A percentile compares a stretch with the other conserved stretches of the same genome.
phyloP scores from a whole-genome alignment of 1,140 invertebrate species.

The Stegodyphus dumicola region DNA sequence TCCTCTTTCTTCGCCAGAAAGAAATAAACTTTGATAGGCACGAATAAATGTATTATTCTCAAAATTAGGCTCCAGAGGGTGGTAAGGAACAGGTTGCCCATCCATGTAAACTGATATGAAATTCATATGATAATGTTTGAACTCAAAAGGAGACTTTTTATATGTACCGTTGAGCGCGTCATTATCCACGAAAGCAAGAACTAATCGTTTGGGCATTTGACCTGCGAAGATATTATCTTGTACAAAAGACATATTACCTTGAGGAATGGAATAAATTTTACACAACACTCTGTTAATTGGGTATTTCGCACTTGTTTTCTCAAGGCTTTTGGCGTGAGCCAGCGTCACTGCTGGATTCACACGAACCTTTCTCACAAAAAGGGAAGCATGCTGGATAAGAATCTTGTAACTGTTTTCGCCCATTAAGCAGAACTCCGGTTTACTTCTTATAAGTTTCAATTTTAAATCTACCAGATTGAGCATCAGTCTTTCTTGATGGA shows the following conservation, averaged over 20 bases:
- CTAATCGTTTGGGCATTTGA: background rate
- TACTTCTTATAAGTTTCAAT: constrained; percentile 1
- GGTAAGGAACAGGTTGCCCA: background rate
- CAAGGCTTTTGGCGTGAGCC: background rate
- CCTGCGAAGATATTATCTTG: constrained; percentile 36
- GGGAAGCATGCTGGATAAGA: background rate
- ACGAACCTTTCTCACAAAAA: background rate
- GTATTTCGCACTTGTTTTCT: constrained; percentile 14
- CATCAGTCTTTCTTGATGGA: background rate
- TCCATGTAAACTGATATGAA: constrained; percentile 2
- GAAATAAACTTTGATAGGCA: constrained; percentile 5
- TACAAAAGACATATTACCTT: background rate
- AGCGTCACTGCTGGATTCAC: background rate
- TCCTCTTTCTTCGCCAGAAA: background rate
- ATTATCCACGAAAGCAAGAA: constrained; percentile 7
- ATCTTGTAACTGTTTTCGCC: background rate
- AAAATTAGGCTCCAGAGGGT: constrained; percentile 8
- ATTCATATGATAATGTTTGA: constrained; percentile 19
- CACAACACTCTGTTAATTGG: background rate
- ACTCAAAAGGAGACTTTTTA: constrained; percentile 10
- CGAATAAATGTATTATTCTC: constrained; percentile 5
- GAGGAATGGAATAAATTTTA: constrained; percentile 8
- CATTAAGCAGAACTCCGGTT: constrained; percentile 15
- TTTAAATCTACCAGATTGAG: background rate
- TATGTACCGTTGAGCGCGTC: constrained; percentile 2